Evolutionary conservation across 2,113 vertebrate species (phyloP).

Genomic region (Ornithorhynchus anatinus): DNA sequence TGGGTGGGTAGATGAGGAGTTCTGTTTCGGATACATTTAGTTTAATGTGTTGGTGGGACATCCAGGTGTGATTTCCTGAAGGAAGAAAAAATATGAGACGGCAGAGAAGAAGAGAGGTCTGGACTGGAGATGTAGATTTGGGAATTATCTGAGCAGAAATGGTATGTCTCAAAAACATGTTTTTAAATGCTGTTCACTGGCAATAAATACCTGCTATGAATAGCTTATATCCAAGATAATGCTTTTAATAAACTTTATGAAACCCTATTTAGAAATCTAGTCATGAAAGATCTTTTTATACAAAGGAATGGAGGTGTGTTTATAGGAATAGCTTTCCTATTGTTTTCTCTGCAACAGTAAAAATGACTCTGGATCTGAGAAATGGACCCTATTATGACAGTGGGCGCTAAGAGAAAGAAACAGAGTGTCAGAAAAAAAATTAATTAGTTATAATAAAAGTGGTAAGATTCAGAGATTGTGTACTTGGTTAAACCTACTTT

Average conservation of each 20-base stretch:
- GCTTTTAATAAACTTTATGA: slow-evolving; percentile 3
- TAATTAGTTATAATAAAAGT: background rate
- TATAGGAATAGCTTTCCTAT: slow-evolving; percentile 33
- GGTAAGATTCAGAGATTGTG: background rate
- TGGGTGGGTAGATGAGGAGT: too few species aligned
- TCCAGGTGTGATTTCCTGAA: too few species aligned
- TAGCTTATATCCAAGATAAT: background rate
- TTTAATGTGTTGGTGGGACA: too few species aligned
- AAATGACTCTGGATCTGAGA: slow-evolving; percentile 27
- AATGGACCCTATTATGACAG: slow-evolving; percentile 26
- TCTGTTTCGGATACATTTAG: too few species aligned
- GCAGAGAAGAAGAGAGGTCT: too few species aligned
- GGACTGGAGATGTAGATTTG: too few species aligned
- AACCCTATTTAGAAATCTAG: background rate
- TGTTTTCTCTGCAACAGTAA: slow-evolving; percentile 47
- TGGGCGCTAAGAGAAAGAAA: slow-evolving; percentile 17
- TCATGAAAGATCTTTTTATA: slow-evolving; percentile 2
- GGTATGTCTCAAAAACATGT: slow-evolving; percentile 17
- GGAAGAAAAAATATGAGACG: too few species aligned
- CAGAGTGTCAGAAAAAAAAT: slow-evolving; percentile 50
- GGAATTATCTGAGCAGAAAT: too few species aligned
- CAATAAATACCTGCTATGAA: background rate
- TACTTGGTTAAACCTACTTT: background rate
- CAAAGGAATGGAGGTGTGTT: background rate
- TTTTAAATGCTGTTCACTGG: background rate